These are phyloP conservation scores for Coendou prehensilis DNA, from an alignment of 2,797 vertebrate species.

Conservation along the genomic window DNA sequence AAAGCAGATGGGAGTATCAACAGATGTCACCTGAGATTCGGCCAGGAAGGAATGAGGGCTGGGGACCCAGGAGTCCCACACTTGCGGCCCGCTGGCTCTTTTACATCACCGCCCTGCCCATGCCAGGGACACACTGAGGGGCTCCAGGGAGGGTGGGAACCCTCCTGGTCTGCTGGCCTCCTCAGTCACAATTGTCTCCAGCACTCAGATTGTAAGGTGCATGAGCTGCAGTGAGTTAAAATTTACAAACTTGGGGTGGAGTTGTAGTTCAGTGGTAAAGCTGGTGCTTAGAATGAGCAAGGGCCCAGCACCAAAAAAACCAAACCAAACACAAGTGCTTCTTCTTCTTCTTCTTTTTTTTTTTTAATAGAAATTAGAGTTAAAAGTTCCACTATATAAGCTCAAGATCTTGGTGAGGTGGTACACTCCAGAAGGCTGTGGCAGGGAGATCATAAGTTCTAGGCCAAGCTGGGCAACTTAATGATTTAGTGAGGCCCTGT, in stretches of 20 bases:
- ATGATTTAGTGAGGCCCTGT: not conserved
- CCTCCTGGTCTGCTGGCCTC: not conserved
- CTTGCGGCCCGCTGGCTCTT: not conserved
- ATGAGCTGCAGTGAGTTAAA: not conserved
- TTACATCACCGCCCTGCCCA: rapidly evolving
- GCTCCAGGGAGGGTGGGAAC: not conserved
- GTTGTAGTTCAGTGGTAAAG: not conserved
- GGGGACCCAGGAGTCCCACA: rapidly evolving
- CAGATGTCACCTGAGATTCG: not conserved
- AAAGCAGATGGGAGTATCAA: not conserved
- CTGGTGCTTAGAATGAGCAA: not conserved
- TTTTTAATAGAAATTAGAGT: not conserved
- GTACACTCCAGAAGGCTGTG: not conserved
- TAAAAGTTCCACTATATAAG: not conserved
- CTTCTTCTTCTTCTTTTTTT: no score
- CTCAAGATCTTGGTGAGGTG: not conserved
- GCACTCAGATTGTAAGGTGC: not conserved
- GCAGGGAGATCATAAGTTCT: not conserved
- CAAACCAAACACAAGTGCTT: not conserved
- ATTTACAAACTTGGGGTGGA: not conserved
- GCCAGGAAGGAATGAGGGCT: not conserved
- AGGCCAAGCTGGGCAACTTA: not conserved
- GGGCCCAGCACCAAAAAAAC: not conserved
- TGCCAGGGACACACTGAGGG: rapidly evolving
- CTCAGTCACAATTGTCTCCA: rapidly evolving